Conservation (phyloP, 2,113 vertebrate species). For the Catharus fuscescens region DNA sequence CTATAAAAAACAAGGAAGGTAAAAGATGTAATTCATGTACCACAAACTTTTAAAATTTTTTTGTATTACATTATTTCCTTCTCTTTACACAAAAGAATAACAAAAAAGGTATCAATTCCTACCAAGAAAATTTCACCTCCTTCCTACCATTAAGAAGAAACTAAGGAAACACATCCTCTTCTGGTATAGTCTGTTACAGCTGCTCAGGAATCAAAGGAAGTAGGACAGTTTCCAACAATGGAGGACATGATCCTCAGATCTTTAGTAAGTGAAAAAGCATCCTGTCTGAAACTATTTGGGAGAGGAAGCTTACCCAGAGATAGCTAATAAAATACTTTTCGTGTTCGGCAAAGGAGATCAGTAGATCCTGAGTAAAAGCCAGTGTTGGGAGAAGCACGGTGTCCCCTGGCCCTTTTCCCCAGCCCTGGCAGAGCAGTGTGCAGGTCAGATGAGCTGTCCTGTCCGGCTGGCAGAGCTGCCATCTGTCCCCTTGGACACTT, state of each 20-base stretch:
- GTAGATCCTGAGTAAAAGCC: background rate
- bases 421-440: background rate
- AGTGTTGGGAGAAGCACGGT: too few species aligned
- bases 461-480: background rate
- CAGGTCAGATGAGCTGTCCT: background rate
- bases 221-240: slow-evolving; percentile 25
- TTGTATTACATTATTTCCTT: slow-evolving; percentile 1
- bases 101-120: background rate
- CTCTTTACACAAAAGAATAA: background rate
- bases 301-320: slow-evolving; percentile 18
- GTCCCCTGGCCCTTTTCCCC: background rate
- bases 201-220: slow-evolving; percentile 23
- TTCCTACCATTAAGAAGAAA: slow-evolving; percentile 33
- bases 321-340: slow-evolving; percentile 7
- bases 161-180: background rate
- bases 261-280: slow-evolving; percentile 34
- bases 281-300: slow-evolving; percentile 50
- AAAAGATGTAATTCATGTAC: slow-evolving; percentile 12
- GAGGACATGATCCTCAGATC: slow-evolving; percentile 16
- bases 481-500: slow-evolving; percentile 39
- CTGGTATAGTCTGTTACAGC: background rate
- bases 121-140: slow-evolving; percentile 19
- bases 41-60: background rate
- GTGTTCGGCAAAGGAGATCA: slow-evolving; percentile 1
- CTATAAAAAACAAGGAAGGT: slow-evolving; percentile 43